Evolutionary conservation across 1,140 invertebrate genomes (phyloP).

Genomic region (Anoplolepis gracilipes): DNA sequence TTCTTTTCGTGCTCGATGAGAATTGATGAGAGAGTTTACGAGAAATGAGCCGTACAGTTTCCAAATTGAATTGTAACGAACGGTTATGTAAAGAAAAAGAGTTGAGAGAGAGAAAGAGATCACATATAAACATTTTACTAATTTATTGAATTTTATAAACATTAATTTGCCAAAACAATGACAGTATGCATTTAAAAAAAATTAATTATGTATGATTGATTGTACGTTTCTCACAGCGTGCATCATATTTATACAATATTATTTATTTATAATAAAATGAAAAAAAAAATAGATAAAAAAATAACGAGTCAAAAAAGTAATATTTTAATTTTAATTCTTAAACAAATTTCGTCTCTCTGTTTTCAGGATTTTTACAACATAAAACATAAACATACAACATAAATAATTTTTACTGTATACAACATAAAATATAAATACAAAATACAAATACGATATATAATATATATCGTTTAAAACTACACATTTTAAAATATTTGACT

Average conservation of each 20-base stretch:
- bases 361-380: too few species aligned
- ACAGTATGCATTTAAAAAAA: neutral
- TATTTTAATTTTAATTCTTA: conserved; percentile 9
- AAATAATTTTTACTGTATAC: too few species aligned
- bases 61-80: conserved; percentile 56
- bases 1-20: neutral
- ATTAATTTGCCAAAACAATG: neutral
- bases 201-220: neutral
- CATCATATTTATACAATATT: neutral
- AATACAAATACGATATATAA: too few species aligned
- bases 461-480: too few species aligned
- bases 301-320: neutral
- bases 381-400: too few species aligned
- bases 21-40: neutral
- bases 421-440: too few species aligned
- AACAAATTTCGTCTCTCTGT: too few species aligned
- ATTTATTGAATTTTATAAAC: too few species aligned
- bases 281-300: neutral
- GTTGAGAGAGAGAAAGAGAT: too few species aligned
- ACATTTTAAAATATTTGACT: neutral
- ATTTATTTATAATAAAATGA: neutral
- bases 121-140: conserved; percentile 20
- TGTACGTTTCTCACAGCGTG: neutral
- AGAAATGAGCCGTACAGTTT: conserved; percentile 58
- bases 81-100: conserved; percentile 32